Evolutionary conservation across 2,113 vertebrate genomes (phyloP).

Genomic region (Lophura nycthemera): DNA sequence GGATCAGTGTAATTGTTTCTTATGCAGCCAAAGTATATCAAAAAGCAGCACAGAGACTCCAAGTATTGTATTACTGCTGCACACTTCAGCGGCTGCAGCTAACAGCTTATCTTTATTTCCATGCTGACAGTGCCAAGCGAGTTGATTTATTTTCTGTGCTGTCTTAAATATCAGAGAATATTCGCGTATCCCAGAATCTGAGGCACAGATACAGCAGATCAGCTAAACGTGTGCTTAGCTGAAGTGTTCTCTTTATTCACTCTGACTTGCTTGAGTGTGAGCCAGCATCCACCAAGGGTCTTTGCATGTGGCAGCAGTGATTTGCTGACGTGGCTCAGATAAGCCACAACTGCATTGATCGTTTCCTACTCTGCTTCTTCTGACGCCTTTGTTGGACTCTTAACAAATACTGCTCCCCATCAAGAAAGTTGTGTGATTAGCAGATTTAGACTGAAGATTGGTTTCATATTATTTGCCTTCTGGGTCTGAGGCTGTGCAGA

Average conservation of each 20-base stretch:
- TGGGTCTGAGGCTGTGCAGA: neutral
- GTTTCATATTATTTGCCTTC: conserved; percentile 14
- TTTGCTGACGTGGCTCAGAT: neutral
- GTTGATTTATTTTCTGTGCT: conserved; percentile 42
- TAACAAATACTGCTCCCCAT: neutral
- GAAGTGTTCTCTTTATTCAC: neutral
- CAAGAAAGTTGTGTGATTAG: neutral
- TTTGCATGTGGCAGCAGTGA: conserved; percentile 35
- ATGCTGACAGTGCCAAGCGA: conserved; percentile 16
- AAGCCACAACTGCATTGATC: neutral
- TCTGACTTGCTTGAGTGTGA: neutral
- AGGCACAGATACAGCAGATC: neutral
- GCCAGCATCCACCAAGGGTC: neutral
- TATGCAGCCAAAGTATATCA: neutral
- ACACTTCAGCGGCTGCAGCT: conserved; percentile 23
- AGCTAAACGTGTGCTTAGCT: neutral
- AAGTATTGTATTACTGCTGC: neutral
- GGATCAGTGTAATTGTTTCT: conserved; percentile 25
- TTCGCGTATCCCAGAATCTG: neutral
- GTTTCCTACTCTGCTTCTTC: neutral
- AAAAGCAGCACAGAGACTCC: neutral
- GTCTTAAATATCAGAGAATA: conserved; percentile 24
- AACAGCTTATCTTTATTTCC: conserved; percentile 50
- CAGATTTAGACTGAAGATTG: neutral
- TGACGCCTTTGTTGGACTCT: neutral